These are phyloP conservation scores for Leucoraja erinaceus DNA, from an alignment of 2,113 vertebrate genomes.

Conservation along the genomic window DNA sequence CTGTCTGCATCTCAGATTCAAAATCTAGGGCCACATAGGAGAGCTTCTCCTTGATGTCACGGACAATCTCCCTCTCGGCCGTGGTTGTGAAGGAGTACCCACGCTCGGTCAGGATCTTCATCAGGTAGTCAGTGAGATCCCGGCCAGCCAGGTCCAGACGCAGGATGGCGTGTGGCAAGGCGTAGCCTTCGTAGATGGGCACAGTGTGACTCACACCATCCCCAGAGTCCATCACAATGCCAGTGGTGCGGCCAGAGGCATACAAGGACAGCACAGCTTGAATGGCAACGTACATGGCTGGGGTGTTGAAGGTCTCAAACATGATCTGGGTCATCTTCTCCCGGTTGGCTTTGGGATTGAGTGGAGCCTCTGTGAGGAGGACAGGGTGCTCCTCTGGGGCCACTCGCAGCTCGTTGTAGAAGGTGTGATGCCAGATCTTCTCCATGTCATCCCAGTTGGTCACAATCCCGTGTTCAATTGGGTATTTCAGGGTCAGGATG, in stretches of 20 bases:
- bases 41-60: constrained; percentile 39
- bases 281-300: constrained; percentile 45
- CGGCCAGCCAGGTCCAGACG: constrained; percentile 37
- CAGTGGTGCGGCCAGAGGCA: constrained; percentile 49
- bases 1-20: constrained; percentile 56
- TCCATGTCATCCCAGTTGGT: constrained; percentile 29
- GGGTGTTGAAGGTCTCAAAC: constrained; percentile 55
- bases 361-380: constrained; percentile 21
- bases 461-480: constrained; percentile 11
- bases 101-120: constrained; percentile 40
- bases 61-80: constrained; percentile 36
- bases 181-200: neutral
- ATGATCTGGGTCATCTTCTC: constrained; percentile 34
- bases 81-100: constrained; percentile 38
- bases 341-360: constrained; percentile 24
- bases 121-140: constrained; percentile 50
- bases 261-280: neutral
- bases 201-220: neutral
- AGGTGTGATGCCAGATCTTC: constrained; percentile 29
- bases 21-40: constrained; percentile 51
- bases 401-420: neutral
- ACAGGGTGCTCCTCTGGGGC: constrained; percentile 19
- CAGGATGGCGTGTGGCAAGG: constrained; percentile 10
- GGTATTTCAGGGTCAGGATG: constrained; percentile 26
- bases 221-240: constrained; percentile 53